Evolutionary conservation across 2,113 vertebrate genomes (phyloP).

Genomic region (Salminus brasiliensis): DNA sequence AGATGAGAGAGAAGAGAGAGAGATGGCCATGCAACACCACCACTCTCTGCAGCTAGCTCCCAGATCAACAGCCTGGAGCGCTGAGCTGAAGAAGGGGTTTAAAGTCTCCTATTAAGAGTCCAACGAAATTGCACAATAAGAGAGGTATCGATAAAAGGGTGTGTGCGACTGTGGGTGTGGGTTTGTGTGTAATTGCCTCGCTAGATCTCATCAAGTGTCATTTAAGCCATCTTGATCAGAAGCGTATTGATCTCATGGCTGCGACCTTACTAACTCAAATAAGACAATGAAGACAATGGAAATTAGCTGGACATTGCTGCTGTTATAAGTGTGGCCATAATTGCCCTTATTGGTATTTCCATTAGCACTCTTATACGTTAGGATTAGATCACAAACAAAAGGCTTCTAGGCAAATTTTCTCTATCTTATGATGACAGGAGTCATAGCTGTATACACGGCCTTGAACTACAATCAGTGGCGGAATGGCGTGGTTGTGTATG

Average conservation of each 20-base stretch:
- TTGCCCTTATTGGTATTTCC: neutral
- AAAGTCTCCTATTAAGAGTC: slow-evolving; percentile 23
- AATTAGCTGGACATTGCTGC: neutral
- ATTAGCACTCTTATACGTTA: too few species aligned
- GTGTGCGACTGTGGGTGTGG: neutral
- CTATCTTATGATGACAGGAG: neutral
- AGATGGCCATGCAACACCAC: slow-evolving; percentile 3
- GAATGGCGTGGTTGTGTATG: neutral
- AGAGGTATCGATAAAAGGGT: neutral
- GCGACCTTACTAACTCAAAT: neutral
- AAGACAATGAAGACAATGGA: neutral
- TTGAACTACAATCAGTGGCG: neutral
- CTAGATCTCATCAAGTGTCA: slow-evolving; percentile 37
- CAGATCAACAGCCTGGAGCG: slow-evolving; percentile 37
- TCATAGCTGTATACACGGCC: neutral
- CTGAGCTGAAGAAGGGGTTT: slow-evolving; percentile 22
- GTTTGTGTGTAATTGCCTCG: slow-evolving; percentile 24
- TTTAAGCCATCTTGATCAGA: slow-evolving; percentile 28
- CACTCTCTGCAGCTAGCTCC: slow-evolving; percentile 10
- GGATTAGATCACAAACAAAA: neutral
- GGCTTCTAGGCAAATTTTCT: neutral
- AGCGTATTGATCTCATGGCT: slow-evolving; percentile 4
- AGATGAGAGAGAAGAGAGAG: neutral
- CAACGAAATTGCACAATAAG: slow-evolving; percentile 42
- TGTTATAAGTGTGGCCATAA: neutral